Base-by-base conservation (phyloP, 37 sponge, comb jelly and placozoan genomes). In the Mnemiopsis leidyi region DNA sequence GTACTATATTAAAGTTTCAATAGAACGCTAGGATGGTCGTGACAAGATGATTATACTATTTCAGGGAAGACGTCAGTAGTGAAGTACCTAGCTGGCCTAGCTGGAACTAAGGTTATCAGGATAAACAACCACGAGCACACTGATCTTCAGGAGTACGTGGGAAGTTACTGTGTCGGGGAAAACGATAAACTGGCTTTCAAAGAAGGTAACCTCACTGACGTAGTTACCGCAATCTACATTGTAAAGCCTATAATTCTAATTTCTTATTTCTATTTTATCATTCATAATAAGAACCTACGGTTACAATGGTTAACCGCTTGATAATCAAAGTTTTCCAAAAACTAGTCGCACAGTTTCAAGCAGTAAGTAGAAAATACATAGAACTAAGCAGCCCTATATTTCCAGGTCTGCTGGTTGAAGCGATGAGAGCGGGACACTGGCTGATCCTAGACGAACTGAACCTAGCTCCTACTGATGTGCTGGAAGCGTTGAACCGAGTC, bases 61-160 rank as follows among this genome's bases (percentile, higher is more conserved):
- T 23, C 82, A 79, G 98, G 98, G 30, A 98, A 98, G 79, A 98
- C 99, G 82, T 97, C 97, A 38, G 39, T 97, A 32, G 93, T 98
- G 29, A 95, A 95, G 94, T 97, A 94, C 67, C 92, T 98, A 36
- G 97, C 99, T 26, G 68, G 68, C 0, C 76, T 69, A 24, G 95
- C 96, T 39, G 97, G 99, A 0, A 95, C 96, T 39, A 40, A 76
- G 61, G 96, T 97, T 83, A 32, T 97, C 38, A 76, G 99, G 24
- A 96, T 98, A 76, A 98, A 98, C 76, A 98, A 98, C 88, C 99
- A 98, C 69, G 99, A 98, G 38, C 99, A 98, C 93, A 98, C 99
- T 23, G 99, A 98, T 83, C 95, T 98, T 21, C 99, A 98, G 94
- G 99, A 98, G 93, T 98, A 98, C 88, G 93, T 98, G 36, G 99